Conservation (phyloP, 2,888 invertebrate genomes). For the Drosophila affinis region DNA sequence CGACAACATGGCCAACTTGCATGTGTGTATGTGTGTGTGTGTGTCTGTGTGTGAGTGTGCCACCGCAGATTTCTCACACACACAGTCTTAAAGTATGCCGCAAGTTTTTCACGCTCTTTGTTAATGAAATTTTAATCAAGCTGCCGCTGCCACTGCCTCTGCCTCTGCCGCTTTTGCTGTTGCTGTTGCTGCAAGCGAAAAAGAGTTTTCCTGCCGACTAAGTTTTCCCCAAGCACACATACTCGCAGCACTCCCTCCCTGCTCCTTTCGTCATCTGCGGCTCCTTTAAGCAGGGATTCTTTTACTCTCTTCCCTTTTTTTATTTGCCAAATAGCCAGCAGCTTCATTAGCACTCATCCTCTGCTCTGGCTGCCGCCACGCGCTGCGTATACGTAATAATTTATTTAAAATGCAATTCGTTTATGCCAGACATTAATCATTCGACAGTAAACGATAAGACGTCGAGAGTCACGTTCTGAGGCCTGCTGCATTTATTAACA, state of each 20-base stretch:
- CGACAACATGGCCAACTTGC: conserved; percentile 23
- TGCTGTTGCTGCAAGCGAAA: conserved; percentile 26
- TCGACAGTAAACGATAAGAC: conserved; percentile 43
- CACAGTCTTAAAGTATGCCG: conserved; percentile 71
- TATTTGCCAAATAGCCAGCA: conserved; percentile 58
- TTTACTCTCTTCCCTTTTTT: not conserved
- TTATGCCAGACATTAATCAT: conserved; percentile 73
- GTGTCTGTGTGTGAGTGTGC: conserved; percentile 27
- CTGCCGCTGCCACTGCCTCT: conserved; percentile 20
- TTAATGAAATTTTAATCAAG: conserved; percentile 80
- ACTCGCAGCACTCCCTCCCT: not conserved
- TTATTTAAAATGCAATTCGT: conserved; percentile 76
- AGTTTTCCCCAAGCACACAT: conserved; percentile 39
- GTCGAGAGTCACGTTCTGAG: conserved; percentile 44
- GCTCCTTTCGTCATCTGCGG: conserved; percentile 5
- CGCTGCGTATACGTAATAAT: conserved; percentile 68
- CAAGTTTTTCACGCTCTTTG: conserved; percentile 63
- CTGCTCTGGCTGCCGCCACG: conserved; percentile 48
- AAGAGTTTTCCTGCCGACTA: conserved; percentile 46
- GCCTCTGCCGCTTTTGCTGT: conserved; percentile 4
- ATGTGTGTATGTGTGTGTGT: conserved; percentile 29
- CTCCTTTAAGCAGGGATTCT: conserved; percentile 22
- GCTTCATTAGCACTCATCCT: conserved; percentile 68
- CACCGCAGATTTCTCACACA: conserved; percentile 70
- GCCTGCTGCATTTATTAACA: conserved; percentile 72